These are phyloP conservation scores for Rhyzopertha dominica DNA, from an alignment of 1,140 invertebrate genomes.

Conservation along the genomic window DNA sequence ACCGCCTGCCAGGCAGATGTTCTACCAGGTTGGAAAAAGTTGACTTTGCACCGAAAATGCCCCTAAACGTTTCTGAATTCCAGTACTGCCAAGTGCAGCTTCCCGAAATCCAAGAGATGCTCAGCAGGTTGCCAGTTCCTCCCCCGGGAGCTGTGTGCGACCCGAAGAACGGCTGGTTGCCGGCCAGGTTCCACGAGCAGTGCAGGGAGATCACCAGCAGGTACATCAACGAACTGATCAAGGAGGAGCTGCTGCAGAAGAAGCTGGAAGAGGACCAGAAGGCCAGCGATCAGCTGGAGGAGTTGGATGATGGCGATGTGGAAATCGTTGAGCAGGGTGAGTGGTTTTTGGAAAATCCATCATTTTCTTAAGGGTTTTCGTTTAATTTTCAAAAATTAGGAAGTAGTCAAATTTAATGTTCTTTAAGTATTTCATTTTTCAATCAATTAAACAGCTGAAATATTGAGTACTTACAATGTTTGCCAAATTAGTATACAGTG, in stretches of 20 bases:
- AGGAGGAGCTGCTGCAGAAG: conserved; percentile 48
- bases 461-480: too few species aligned
- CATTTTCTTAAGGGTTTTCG: too few species aligned
- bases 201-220: conserved; percentile 64
- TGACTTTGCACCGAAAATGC: not conserved
- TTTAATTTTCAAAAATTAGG: too few species aligned
- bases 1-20: conserved; percentile 73
- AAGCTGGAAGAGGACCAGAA: too few species aligned
- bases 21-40: conserved; percentile 62
- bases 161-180: conserved; percentile 70
- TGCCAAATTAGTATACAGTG: too few species aligned
- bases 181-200: conserved; percentile 59
- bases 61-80: conserved; percentile 3
- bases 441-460: too few species aligned
- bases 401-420: too few species aligned
- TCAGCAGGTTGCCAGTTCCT: conserved; percentile 61
- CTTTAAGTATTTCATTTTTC: too few species aligned
- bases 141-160: conserved; percentile 60
- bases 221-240: conserved; percentile 53
- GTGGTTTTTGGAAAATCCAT: too few species aligned
- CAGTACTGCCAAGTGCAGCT: conserved; percentile 80
- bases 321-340: too few species aligned
- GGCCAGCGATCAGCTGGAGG: too few species aligned
- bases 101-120: conserved; percentile 76
- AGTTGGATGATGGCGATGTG: too few species aligned